Percentiles rank a stretch among this genome's conserved stretches.
phyloP scores from a whole-genome alignment of 1,140 invertebrate genomes.

The Gryllus bimaculatus region DNA sequence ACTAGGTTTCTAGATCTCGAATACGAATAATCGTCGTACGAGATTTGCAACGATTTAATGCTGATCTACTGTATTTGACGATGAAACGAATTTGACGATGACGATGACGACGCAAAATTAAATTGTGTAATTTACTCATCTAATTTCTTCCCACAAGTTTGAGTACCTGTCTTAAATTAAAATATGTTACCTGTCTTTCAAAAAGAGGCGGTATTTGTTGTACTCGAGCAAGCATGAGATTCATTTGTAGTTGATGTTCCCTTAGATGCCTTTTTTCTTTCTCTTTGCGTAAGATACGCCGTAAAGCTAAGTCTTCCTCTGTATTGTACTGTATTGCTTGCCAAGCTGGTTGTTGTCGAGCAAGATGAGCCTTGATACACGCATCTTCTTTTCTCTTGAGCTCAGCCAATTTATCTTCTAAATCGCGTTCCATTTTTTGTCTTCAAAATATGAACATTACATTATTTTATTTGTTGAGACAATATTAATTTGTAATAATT shows the following conservation, averaged over 20 bases:
- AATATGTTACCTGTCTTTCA: conserved; percentile 40
- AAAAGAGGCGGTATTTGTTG: conserved; percentile 57
- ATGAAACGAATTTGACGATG: too few relatives aligned
- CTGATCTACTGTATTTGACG: too few relatives aligned
- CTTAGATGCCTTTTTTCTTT: conserved; percentile 54
- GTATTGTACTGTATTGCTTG: conserved; percentile 48
- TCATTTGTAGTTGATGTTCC: conserved; percentile 57
- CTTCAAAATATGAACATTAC: conserved; percentile 29
- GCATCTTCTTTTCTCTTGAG: conserved; percentile 44
- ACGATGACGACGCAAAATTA: too few relatives aligned
- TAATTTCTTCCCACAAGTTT: too few relatives aligned
- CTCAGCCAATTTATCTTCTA: conserved; percentile 46
- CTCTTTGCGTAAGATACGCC: conserved; percentile 50
- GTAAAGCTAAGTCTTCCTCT: conserved; percentile 48
- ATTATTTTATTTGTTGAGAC: too few relatives aligned
- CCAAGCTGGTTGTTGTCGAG: conserved; percentile 57
- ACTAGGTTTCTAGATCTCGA: too few relatives aligned
- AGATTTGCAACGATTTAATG: too few relatives aligned
- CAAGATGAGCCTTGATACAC: conserved; percentile 44
- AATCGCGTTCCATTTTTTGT: conserved; percentile 51
- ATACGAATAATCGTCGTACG: too few relatives aligned
- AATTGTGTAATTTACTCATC: too few relatives aligned
- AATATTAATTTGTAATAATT: too few relatives aligned
- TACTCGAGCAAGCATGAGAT: conserved; percentile 57
- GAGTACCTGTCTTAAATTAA: background rate